A percentile compares a stretch with the other conserved stretches of the same genome.
These are phyloP conservation scores for Sebastes dallii DNA, from an alignment of 2,797 vertebrate genomes.

Conservation along the genomic window DNA sequence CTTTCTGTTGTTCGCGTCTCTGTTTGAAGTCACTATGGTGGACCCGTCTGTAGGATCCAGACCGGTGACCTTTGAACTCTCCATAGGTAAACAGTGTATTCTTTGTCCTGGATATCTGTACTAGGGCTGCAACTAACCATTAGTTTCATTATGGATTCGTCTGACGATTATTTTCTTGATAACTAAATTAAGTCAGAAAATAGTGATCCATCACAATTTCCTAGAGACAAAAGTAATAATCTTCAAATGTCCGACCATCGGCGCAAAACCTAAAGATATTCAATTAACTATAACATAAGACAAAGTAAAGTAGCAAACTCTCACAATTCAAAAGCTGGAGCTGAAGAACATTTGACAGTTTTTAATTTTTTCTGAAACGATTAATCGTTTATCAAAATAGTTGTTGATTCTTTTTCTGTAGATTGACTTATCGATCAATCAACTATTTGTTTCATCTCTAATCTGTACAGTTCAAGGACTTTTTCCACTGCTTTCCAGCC, in stretches of 20 bases:
- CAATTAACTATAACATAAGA: not conserved
- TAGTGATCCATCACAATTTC: not conserved
- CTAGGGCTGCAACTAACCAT: too few species aligned
- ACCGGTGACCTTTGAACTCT: slow-evolving; percentile 89
- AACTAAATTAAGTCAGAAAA: not conserved
- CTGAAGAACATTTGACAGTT: not conserved
- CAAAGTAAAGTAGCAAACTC: not conserved
- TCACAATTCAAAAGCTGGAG: not conserved
- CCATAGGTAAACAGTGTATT: slow-evolving; percentile 83
- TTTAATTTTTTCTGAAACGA: not conserved
- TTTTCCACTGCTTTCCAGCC: not conserved
- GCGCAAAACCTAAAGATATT: not conserved
- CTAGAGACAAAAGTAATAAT: not conserved
- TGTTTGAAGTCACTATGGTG: slow-evolving; percentile 96
- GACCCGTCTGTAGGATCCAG: slow-evolving; percentile 84
- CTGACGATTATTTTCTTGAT: not conserved
- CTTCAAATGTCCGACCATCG: not conserved
- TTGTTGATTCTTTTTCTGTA: not conserved
- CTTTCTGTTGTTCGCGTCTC: slow-evolving; percentile 90
- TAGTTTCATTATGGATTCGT: too few species aligned
- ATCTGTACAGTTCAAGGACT: not conserved
- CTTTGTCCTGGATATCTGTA: not conserved
- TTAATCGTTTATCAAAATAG: not conserved
- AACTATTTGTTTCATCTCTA: too few species aligned
- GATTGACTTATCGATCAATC: too few species aligned